Evolutionary conservation across 2,888 invertebrate species (phyloP), one percentile per base, ranked within the genome.

Genomic region (Hipparchia semele): DNA sequence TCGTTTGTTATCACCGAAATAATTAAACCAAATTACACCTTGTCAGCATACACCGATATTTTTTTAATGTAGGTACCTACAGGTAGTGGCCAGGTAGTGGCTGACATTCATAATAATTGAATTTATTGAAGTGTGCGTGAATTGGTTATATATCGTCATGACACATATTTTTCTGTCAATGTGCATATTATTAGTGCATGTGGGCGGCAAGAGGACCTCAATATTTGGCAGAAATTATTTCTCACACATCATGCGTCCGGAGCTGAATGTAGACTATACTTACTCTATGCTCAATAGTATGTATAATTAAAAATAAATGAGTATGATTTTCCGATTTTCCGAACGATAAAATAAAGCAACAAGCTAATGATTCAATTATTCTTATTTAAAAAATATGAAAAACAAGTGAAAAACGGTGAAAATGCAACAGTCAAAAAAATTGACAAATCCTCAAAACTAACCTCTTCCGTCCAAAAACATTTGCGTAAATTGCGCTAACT

Each of bases 391-490:
- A 39, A 39, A 39, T 39, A 39, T 39, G 12, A 49, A 45, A 56
- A 56, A 0, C 13, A 2, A 13, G n/a, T 56, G 6, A 13, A 56
- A 53, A 53, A 12, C 12, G 12, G 4, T 53, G 53, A 12, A 53
- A 53, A 53, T 53, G 53, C 13, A 13, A 58, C n/a, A 33, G 2
- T 12, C 0, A 39, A 61, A 46, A 62, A 46, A 13, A 12, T 33
- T 46, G 13, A 46, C 2, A 62, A 62, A 12, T 62, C 13, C 13
- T 46, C 7, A 23, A 53, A 80, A 88, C 91, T 83, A 84, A 92
- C 92, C 92, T 89, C 90, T 86, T 78, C 92, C 92, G 90, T 92
- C 92, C 84, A 92, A 84, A 87, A 90, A 91, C 92, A 92, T 92
- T 88, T 85, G 88, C 81, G 83, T 80, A 81, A 82, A 80, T 83